Evolutionary conservation across 1,140 invertebrate genomes (phyloP), one percentile per base, ranked within the genome.

Genomic region (Popillia japonica): DNA sequence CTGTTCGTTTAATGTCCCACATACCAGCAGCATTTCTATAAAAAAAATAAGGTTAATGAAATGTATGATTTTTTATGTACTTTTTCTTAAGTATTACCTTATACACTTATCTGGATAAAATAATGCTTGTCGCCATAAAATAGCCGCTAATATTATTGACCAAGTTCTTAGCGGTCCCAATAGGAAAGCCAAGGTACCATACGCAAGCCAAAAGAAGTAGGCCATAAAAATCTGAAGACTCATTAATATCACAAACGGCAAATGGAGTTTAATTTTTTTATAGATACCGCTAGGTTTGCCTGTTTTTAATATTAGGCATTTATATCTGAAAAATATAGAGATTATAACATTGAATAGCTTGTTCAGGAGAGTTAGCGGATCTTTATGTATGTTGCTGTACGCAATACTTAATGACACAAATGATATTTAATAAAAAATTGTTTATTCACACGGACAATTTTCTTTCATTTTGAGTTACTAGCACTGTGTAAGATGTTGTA

Each of bases 161-260:
- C 95, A 96, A 1, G 94, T 95, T 79, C 94, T 88, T 11, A 96
- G 87, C 11, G 95, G 95, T 48, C 95, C 94, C 40, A 96, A 85
- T 61, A 96, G 78, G 77, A 95, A 91, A 0, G 95, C 93, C 83
- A 94, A 83, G 10, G 90, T 92, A 10, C 96, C 96, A 88, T 96
- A 96, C 6, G 94, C 94, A 34, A 93, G 84, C 90, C 92, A 94
- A 83, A 96, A 95, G 81, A 92, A 92, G 83, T 94, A 93, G 0
- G 92, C 91, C 84, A 95, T 90, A 75, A 92, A 86, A n/a, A 91
- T 83, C 88, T 96, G 94, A 82, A 94, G 88, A 3, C 89, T 83
- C n/a, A 95, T 80, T 61, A 93, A 83, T 68, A 91, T 76, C 40
- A 88, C 61, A 81, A 92, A 90, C 74, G 89, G 88, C n/a, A 90